Evolutionary conservation across 2,888 invertebrate species (phyloP), one percentile per base, ranked within the genome.

Genomic region (Diaphora mendica): DNA sequence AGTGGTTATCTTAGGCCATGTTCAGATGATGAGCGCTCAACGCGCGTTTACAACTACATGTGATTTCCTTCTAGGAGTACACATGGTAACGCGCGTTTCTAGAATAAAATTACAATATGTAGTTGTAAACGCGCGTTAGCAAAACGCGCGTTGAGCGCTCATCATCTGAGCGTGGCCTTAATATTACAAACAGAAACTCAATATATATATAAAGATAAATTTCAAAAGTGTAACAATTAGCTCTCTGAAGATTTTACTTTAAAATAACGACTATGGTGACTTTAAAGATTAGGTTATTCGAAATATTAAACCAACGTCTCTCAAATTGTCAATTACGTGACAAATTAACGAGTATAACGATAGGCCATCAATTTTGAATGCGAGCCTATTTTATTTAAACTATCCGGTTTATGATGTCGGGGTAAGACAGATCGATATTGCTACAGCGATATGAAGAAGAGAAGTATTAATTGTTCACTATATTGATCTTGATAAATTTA

Each of bases 401-500:
- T 67, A 23, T n/a, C 44, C 8, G 13, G n/a, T 20, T 67, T 67
- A 67, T 23, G 30, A 48, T 67, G 44, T 67, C 30, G 17, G 30
- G 30, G 30, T 67, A 67, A 67, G 48, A 67, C 30, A 23, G 8
- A 42, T 26, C n/a, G 44, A 48, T 23, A 20, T 8, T 4, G 23
- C 3, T 30, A 26, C 13, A 3, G 17, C 17, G 39, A n/a, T 3
- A 30, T 30, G 71, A 48, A 48, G 9, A 30, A 4, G 66, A 67
- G 42, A 55, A 3, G 59, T 67, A 71, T 66, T 71, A 71, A 59
- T 71, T 23, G n/a, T 59, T 8, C 33, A 42, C 71, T 59, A 20
- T 42, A 71, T 59, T 30, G 39, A 66, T 55, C 30, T 33, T 71
- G 71, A 71, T 59, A 44, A 71, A 66, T 71, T 23, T 26, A 30